Evolutionary conservation across 1,140 invertebrate genomes (phyloP), one percentile per base, ranked within the genome.

Genomic region (Euborellia annulipes): DNA sequence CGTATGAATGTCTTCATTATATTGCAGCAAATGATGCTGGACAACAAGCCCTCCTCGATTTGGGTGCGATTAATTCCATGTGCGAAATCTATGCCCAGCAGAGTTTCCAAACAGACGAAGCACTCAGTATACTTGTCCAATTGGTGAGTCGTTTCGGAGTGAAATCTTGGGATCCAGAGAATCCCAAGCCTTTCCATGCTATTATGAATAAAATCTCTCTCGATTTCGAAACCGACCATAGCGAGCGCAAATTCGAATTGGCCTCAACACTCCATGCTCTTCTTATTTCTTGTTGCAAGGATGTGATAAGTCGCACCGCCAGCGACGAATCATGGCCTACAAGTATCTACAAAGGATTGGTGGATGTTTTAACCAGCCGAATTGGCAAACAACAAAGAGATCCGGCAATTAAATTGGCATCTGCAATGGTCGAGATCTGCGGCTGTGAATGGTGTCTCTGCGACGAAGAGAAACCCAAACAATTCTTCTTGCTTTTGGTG

Each of bases 161-260:
- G 1, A 55, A 65, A 21, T 76, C 78, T n/a, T 89, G 85, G 84
- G 73, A 79, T 36, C 64, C 69, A 41, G 73, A 75, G 45, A 60
- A 68, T 48, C 72, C 78, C 1, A 76, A 78, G 52, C 72, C 76
- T 1, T 89, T 90, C 57, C 79, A 85, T 60, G 73, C 76, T 1
- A 66, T 92, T n/a, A 67, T 91, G 20, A 84, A 85, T 52, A 80
- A 85, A 64, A 79, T 91, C 46, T 73, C 83, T 2, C 59, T 85
- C 6, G 86, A 91, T 58, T 90, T 91, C 68, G 81, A 85, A 54
- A 83, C 78, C 0, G 86, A 91, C 62, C 75, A 87, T 43, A 81
- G 78, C 16, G 84, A 90, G 55, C 67, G 80, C 43, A 92, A 93
- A 62, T 92, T 91, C 66, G 80, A 90, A 57, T 61, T 91, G 9